Conservation (phyloP, 2,113 vertebrate species). For the Sinocyclocheilus anshuiensis region DNA sequence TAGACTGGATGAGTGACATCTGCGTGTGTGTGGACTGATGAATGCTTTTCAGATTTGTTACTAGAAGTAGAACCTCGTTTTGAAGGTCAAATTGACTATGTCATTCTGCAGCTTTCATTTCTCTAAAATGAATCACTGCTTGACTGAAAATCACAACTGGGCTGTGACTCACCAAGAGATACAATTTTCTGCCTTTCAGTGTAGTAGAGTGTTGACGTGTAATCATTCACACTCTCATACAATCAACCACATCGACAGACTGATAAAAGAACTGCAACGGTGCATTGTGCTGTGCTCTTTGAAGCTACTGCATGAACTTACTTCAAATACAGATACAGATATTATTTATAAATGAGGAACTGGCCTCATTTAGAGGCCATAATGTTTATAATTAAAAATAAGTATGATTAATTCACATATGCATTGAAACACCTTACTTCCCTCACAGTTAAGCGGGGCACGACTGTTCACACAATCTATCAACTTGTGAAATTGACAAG, state of each 20-base stretch:
- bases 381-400: neutral
- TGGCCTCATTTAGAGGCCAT: neutral
- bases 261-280: neutral
- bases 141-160: neutral
- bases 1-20: constrained; percentile 2
- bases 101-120: neutral
- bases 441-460: constrained; percentile 52
- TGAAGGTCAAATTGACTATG: neutral
- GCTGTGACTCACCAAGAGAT: neutral
- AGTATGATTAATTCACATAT: neutral
- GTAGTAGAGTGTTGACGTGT: neutral
- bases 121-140: neutral
- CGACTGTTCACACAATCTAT: constrained; percentile 58
- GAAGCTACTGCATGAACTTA: neutral
- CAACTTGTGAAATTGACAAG: constrained; percentile 88
- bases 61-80: neutral
- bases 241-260: constrained; percentile 25
- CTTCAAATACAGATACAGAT: neutral
- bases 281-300: neutral
- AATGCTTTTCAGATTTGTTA: constrained; percentile 1
- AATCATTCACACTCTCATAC: constrained; percentile 1
- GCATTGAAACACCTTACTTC: constrained; percentile 36
- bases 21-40: neutral
- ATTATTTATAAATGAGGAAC: neutral
- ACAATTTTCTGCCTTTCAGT: constrained; percentile 6